Conservation (phyloP, 1,140 invertebrate species). For the Brachionus sp. region DNA sequence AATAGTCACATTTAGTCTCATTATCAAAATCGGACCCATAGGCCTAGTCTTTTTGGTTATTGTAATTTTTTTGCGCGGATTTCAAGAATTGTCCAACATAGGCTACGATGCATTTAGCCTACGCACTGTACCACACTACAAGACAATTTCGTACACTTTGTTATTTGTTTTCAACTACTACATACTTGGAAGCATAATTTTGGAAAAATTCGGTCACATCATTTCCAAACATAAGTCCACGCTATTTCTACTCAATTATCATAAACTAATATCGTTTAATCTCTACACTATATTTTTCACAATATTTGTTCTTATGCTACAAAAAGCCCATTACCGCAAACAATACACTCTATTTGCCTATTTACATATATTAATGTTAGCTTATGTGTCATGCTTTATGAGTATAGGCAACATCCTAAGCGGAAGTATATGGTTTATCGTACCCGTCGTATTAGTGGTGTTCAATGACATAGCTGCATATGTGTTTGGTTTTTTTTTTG, state of each 20-base stretch:
- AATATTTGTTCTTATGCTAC: conserved; percentile 92
- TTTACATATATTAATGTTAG: conserved; percentile 92
- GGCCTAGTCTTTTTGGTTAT: neutral
- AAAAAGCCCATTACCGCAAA: conserved; percentile 94
- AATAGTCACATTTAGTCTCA: neutral
- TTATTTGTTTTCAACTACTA: conserved; percentile 96
- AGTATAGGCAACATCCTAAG: conserved; percentile 97
- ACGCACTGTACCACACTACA: conserved; percentile 95
- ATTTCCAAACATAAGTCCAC: conserved; percentile 90
- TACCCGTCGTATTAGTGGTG: conserved; percentile 96
- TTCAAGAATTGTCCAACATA: conserved; percentile 98
- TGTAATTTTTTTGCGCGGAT: conserved; percentile 91
- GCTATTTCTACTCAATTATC: conserved; percentile 84
- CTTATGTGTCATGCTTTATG: conserved; percentile 94
- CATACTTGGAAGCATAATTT: conserved; percentile 92
- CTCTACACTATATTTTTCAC: conserved; percentile 94
- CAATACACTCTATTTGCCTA: conserved; percentile 97
- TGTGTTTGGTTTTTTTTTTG: conserved; percentile 98
- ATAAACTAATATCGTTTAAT: conserved; percentile 93
- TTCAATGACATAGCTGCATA: conserved; percentile 99
- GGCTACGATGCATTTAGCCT: conserved; percentile 96
- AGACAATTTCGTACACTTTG: conserved; percentile 98
- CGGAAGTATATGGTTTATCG: conserved; percentile 79
- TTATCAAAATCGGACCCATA: neutral
- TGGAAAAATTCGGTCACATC: conserved; percentile 86